phyloP scores from a whole-genome alignment of 1,140 invertebrate species.

The Planococcus citri region DNA sequence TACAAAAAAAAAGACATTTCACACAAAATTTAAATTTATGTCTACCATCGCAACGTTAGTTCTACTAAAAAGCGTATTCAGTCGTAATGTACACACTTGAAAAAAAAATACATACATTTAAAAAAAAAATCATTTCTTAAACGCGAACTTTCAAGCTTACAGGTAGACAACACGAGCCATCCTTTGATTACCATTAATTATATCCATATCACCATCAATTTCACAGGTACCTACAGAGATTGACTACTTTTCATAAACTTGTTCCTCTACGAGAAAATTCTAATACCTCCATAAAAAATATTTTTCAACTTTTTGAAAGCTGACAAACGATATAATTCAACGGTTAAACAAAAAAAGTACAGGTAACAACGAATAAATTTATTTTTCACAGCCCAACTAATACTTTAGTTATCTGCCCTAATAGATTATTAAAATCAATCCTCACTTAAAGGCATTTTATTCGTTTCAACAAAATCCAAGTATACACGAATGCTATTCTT shows the following conservation, averaged over 20 bases:
- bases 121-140: neutral
- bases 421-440: neutral
- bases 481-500: neutral
- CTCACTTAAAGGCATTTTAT: neutral
- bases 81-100: neutral
- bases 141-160: neutral
- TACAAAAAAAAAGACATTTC: neutral
- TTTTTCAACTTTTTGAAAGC: neutral
- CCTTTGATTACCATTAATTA: neutral
- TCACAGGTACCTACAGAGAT: neutral
- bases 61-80: neutral
- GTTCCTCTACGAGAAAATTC: too few relatives aligned
- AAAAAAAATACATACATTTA: neutral
- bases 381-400: conserved; percentile 6
- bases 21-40: neutral
- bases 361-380: neutral
- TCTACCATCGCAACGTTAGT: neutral
- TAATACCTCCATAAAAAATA: too few relatives aligned
- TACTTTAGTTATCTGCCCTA: neutral
- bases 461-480: neutral
- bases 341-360: neutral
- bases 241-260: too few relatives aligned
- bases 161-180: neutral
- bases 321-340: neutral
- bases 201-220: neutral